phyloP scores from a whole-genome alignment of 2,888 invertebrate genomes.

The Alloscopus bannaensis region DNA sequence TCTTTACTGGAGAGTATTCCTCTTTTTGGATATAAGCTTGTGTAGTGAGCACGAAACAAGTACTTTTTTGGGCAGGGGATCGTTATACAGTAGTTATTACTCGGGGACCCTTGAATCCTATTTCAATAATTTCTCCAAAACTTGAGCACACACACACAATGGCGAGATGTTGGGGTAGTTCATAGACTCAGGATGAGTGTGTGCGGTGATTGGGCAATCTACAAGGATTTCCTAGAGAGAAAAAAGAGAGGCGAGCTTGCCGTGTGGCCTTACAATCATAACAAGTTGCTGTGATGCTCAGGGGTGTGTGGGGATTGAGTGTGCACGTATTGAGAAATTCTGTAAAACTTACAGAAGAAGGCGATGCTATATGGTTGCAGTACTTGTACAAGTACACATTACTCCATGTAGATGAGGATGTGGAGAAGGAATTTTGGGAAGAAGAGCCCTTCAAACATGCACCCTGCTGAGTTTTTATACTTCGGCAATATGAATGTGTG shows the following conservation, averaged over 20 bases:
- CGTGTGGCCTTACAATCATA: conserved; percentile 27
- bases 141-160: too few relatives aligned
- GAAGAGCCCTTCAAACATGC: conserved; percentile 62
- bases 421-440: conserved; percentile 51
- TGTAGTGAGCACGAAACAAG: neutral
- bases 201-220: neutral
- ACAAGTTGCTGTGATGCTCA: neutral
- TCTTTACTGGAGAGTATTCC: too few relatives aligned
- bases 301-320: neutral
- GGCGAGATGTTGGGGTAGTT: neutral
- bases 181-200: too few relatives aligned
- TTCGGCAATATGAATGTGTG: conserved; percentile 31
- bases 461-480: conserved; percentile 62
- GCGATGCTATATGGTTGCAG: too few relatives aligned
- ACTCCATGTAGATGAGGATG: conserved; percentile 13
- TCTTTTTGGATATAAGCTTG: neutral
- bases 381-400: neutral
- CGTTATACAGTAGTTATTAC: conserved; percentile 24
- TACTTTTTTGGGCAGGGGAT: neutral
- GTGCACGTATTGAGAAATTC: neutral
- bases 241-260: neutral
- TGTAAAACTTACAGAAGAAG: too few relatives aligned
- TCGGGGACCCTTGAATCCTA: conserved; percentile 23
- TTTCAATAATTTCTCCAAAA: conserved; percentile 23
- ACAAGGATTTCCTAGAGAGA: neutral